These are phyloP conservation scores for Triplophysa rosa DNA, from an alignment of 2,113 vertebrate genomes.

Conservation along the genomic window DNA sequence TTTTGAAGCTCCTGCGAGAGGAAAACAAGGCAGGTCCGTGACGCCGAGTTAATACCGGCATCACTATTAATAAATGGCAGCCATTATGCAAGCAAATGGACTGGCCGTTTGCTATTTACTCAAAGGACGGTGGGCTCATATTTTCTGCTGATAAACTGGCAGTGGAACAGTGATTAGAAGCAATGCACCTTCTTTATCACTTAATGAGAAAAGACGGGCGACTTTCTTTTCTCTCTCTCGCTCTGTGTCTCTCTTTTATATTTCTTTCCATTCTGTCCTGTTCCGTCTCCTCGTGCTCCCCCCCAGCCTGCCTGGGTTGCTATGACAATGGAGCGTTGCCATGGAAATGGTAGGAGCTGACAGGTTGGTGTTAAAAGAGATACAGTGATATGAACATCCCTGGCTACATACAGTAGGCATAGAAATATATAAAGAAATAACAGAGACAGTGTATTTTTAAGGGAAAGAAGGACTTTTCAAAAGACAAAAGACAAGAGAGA, in stretches of 20 bases:
- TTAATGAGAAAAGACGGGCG: conserved; percentile 59
- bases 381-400: conserved; percentile 57
- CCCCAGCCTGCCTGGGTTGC: conserved; percentile 65
- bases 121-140: conserved; percentile 49
- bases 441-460: conserved; percentile 19
- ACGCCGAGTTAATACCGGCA: conserved; percentile 48
- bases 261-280: conserved; percentile 50
- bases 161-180: conserved; percentile 56
- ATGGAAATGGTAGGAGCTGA: conserved; percentile 66
- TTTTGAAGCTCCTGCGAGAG: background rate
- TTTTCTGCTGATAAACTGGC: conserved; percentile 58
- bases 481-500: background rate
- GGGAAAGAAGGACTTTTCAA: background rate
- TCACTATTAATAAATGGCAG: conserved; percentile 55
- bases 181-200: conserved; percentile 52
- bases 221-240: conserved; percentile 57
- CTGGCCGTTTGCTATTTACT: conserved; percentile 56
- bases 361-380: conserved; percentile 65
- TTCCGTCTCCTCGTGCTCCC: conserved; percentile 22
- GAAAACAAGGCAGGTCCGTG: background rate
- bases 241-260: conserved; percentile 46
- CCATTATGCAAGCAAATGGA: conserved; percentile 58
- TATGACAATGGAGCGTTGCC: conserved; percentile 64
- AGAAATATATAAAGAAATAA: conserved; percentile 11
- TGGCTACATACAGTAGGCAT: conserved; percentile 50